Percentiles rank a stretch among this genome's conserved stretches.
These are phyloP conservation scores for Grallaria varia DNA, from an alignment of 2,113 vertebrate genomes.

Conservation along the genomic window DNA sequence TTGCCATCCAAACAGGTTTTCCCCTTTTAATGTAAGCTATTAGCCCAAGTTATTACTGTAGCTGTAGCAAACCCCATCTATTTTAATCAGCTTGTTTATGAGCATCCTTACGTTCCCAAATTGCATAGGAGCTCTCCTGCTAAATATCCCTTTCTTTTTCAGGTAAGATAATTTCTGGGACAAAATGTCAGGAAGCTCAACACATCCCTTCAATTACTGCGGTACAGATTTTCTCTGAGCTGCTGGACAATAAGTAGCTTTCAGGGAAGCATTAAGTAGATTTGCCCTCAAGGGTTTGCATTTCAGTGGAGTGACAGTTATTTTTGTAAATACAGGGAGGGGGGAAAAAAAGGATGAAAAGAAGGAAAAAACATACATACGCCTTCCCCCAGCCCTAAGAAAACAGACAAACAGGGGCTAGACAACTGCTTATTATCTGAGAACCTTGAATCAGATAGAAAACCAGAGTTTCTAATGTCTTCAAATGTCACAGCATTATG, in stretches of 20 bases:
- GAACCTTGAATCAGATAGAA: conserved; percentile 53
- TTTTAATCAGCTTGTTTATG: conserved; percentile 41
- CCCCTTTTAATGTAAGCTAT: conserved; percentile 1
- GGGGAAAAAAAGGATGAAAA: neutral
- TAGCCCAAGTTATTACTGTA: neutral
- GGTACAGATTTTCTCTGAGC: conserved; percentile 62
- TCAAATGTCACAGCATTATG: conserved; percentile 67
- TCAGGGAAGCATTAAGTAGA: conserved; percentile 73
- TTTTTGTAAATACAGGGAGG: conserved; percentile 64
- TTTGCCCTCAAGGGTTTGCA: conserved; percentile 69
- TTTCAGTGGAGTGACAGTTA: conserved; percentile 71
- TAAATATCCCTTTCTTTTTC: conserved; percentile 17
- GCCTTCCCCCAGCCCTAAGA: conserved; percentile 7
- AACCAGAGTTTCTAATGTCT: conserved; percentile 62
- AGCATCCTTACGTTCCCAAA: neutral
- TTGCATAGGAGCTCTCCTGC: neutral
- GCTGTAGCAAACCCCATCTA: neutral
- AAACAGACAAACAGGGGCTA: conserved; percentile 25
- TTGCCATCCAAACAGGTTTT: conserved; percentile 14
- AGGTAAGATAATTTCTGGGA: conserved; percentile 56
- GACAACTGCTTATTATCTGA: conserved; percentile 63
- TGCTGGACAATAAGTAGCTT: conserved; percentile 67
- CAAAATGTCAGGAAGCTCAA: conserved; percentile 27
- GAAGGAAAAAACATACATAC: neutral
- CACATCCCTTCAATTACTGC: conserved; percentile 54